phyloP scores from a whole-genome alignment of 2,888 invertebrate species.

The Adela reaumurella region DNA sequence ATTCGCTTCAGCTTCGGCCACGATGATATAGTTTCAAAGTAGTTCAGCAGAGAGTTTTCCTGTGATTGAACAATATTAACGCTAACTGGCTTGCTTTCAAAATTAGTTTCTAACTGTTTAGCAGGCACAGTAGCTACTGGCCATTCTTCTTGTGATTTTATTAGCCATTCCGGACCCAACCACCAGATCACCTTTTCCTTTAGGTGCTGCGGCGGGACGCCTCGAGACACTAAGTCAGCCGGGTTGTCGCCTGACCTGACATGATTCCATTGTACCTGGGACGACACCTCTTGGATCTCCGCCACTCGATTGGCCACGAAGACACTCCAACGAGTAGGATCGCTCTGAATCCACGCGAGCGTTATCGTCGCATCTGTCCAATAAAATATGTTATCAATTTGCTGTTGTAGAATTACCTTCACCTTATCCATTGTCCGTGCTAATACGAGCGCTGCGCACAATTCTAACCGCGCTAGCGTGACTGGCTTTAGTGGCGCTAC shows the following conservation, averaged over 20 bases:
- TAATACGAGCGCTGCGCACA: too few relatives aligned
- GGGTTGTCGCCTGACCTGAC: background rate
- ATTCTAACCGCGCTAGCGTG: too few relatives aligned
- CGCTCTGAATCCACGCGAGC: background rate
- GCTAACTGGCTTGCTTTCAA: background rate
- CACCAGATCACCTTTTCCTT: background rate
- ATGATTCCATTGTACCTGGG: background rate
- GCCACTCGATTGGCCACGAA: constrained; percentile 1
- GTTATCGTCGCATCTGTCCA: background rate
- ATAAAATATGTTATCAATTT: too few relatives aligned
- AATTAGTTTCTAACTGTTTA: background rate
- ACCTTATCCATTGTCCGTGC: too few relatives aligned
- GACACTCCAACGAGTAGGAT: background rate
- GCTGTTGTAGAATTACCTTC: too few relatives aligned
- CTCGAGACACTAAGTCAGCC: constrained; percentile 1
- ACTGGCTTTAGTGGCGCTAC: too few relatives aligned
- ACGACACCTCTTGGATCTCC: background rate
- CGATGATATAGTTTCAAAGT: background rate
- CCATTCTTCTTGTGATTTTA: background rate
- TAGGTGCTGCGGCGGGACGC: background rate
- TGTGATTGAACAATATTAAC: background rate
- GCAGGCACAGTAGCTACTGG: background rate
- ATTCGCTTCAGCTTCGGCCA: background rate
- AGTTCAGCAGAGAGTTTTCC: background rate
- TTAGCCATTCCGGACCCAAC: background rate